These are phyloP conservation scores for Neoascia interrupta DNA, from an alignment of 2,888 invertebrate genomes.

Conservation along the genomic window DNA sequence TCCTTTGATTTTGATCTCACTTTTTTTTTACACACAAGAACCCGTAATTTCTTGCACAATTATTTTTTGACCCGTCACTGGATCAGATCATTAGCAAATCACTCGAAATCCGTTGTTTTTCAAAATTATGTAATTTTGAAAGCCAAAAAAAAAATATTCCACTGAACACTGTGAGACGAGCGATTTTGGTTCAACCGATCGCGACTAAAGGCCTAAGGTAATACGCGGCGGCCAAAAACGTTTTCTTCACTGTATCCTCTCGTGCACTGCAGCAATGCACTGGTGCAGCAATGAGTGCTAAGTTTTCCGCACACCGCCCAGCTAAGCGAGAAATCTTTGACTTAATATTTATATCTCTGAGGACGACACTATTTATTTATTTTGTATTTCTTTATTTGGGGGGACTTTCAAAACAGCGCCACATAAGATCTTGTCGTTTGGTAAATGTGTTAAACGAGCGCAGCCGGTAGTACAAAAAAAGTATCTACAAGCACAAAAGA, in stretches of 20 bases:
- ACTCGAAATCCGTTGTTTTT: not conserved
- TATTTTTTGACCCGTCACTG: not conserved
- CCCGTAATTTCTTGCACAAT: no score
- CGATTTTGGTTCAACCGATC: no score
- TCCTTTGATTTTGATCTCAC: not conserved
- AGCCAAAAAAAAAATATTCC: no score
- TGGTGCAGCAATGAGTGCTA: conserved; percentile 19
- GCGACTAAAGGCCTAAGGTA: not conserved
- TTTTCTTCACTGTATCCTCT: conserved; percentile 23
- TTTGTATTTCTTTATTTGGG: conserved; percentile 16
- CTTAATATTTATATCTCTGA: conserved; percentile 63
- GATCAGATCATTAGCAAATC: conserved; percentile 37
- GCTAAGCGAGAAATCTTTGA: conserved; percentile 40
- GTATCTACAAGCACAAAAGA: conserved; percentile 29
- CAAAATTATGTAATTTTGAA: conserved; percentile 33
- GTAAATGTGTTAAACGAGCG: conserved; percentile 35
- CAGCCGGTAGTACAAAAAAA: conserved; percentile 46
- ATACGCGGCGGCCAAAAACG: conserved; percentile 12
- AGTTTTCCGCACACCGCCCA: conserved; percentile 47
- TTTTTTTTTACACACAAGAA: not conserved
- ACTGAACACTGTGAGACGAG: no score
- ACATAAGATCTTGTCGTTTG: conserved; percentile 27
- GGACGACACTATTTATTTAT: conserved; percentile 31
- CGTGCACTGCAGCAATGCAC: conserved; percentile 49
- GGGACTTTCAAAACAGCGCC: conserved; percentile 21